phyloP scores from a whole-genome alignment of 1,140 invertebrate genomes.

The Drusus annulatus region DNA sequence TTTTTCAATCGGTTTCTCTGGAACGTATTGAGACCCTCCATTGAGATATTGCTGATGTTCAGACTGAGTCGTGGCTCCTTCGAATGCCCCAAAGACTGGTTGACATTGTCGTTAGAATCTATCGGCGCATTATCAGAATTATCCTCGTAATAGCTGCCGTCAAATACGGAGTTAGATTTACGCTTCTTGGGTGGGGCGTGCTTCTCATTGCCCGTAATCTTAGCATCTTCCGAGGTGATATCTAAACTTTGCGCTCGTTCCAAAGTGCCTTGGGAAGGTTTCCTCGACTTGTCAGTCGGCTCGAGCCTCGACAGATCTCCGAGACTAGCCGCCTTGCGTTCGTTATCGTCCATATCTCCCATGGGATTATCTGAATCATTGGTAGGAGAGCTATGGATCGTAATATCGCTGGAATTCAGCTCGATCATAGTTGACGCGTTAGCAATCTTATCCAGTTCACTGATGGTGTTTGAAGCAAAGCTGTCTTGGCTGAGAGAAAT shows the following conservation, averaged over 20 bases:
- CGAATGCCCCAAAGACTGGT: slow-evolving; percentile 66
- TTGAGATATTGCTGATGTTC: slow-evolving; percentile 70
- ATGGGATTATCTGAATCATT: slow-evolving; percentile 72
- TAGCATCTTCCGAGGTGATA: slow-evolving; percentile 76
- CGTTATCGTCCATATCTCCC: slow-evolving; percentile 75
- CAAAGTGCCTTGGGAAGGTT: slow-evolving; percentile 72
- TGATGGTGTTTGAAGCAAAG: slow-evolving; percentile 59
- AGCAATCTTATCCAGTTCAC: slow-evolving; percentile 68
- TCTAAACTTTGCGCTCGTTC: slow-evolving; percentile 88
- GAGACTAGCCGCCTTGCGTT: slow-evolving; percentile 84
- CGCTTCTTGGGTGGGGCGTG: slow-evolving; percentile 78
- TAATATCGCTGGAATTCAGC: slow-evolving; percentile 81
- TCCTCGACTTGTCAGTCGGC: slow-evolving; percentile 68
- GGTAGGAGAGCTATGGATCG: slow-evolving; percentile 79
- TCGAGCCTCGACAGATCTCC: slow-evolving; percentile 86
- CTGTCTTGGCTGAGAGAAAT: slow-evolving; percentile 64
- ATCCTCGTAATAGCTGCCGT: slow-evolving; percentile 68
- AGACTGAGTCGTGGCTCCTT: slow-evolving; percentile 77
- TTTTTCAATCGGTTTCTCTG: slow-evolving; percentile 80
- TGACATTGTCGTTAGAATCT: slow-evolving; percentile 66
- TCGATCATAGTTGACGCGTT: slow-evolving; percentile 75
- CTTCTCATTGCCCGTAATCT: slow-evolving; percentile 70
- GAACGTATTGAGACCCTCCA: slow-evolving; percentile 78
- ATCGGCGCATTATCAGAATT: slow-evolving; percentile 63
- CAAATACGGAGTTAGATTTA: slow-evolving; percentile 74